A percentile compares a stretch with the other conserved stretches of the same genome.
These are phyloP conservation scores for Felis chaus DNA, from an alignment of 2,113 vertebrate genomes.

Conservation along the genomic window DNA sequence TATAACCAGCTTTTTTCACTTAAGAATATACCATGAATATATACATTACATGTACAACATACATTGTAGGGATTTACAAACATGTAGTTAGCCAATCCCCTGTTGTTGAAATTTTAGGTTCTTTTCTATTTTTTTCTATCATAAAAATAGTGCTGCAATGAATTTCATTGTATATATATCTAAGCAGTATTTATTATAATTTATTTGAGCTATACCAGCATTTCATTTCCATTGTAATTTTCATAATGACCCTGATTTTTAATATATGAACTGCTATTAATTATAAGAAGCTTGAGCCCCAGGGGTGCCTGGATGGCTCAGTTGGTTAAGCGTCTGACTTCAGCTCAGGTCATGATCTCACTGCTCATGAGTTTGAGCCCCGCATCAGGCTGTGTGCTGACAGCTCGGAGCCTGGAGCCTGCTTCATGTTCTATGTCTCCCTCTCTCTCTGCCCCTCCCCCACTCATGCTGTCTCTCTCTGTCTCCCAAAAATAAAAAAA, in stretches of 20 bases:
- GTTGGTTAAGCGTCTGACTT: too few relatives aligned
- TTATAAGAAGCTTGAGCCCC: neutral
- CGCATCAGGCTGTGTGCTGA: too few relatives aligned
- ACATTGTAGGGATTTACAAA: neutral
- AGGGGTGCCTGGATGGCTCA: too few relatives aligned
- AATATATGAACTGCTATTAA: neutral
- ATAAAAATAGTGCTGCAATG: neutral
- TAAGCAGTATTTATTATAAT: neutral
- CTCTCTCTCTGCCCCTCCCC: too few relatives aligned
- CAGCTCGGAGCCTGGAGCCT: too few relatives aligned
- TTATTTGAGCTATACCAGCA: neutral
- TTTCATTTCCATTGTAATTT: neutral
- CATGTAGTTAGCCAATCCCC: neutral
- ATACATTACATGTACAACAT: neutral
- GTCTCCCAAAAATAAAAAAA: too few relatives aligned
- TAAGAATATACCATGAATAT: neutral
- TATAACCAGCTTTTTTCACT: neutral
- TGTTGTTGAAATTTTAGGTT: neutral
- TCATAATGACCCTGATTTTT: neutral
- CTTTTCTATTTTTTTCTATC: neutral
- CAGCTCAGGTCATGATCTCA: too few relatives aligned
- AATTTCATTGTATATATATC: neutral
- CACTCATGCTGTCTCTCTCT: too few relatives aligned
- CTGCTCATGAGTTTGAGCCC: too few relatives aligned
- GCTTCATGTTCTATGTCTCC: too few relatives aligned